Evolutionary conservation across 2,113 vertebrate genomes (phyloP).

Genomic region (Nematolebias whitei): DNA sequence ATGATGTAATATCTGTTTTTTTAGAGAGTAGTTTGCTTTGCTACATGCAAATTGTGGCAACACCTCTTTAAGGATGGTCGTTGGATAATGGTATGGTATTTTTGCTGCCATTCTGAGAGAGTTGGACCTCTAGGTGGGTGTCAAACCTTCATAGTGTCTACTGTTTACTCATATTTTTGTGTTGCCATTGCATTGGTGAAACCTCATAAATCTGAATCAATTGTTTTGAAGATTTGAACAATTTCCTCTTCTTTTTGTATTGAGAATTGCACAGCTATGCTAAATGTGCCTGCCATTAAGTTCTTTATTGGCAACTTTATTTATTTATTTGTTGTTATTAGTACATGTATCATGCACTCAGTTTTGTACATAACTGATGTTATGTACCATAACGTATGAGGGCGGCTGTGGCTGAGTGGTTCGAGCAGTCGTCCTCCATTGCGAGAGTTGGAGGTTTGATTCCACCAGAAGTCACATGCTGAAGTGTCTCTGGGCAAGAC

Average conservation of each 20-base stretch:
- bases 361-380: too few species aligned
- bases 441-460: too few species aligned
- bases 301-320: neutral
- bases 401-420: too few species aligned
- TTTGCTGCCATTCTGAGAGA: slow-evolving; percentile 86
- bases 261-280: neutral
- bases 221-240: neutral
- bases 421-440: too few species aligned
- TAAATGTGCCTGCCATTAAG: neutral
- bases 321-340: too few species aligned
- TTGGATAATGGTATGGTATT: slow-evolving; percentile 88
- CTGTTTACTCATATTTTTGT: neutral
- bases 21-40: slow-evolving; percentile 35
- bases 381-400: too few species aligned
- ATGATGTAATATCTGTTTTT: slow-evolving; percentile 7
- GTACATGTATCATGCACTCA: neutral
- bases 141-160: slow-evolving; percentile 7
- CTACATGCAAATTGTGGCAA: slow-evolving; percentile 35
- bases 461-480: too few species aligned
- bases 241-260: neutral
- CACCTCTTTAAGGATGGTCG: slow-evolving; percentile 72
- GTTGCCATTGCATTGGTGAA: neutral
- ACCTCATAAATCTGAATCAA: neutral
- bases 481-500: too few species aligned
- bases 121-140: slow-evolving; percentile 87